Evolutionary conservation across 2,113 vertebrate genomes (phyloP).

Genomic region (Hippolais icterina): DNA sequence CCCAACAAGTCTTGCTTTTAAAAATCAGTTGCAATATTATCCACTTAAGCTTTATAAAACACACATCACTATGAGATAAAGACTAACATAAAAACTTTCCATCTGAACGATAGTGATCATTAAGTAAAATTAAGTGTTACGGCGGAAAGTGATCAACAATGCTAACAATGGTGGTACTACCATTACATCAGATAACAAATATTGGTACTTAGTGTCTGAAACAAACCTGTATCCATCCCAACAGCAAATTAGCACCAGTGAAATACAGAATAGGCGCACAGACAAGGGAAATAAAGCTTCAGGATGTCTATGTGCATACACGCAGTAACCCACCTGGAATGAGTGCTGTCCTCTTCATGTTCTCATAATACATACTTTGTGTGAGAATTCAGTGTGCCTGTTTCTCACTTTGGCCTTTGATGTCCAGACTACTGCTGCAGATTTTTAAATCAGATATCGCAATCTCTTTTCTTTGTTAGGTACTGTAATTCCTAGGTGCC

Average conservation of each 20-base stretch:
- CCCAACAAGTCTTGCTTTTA: not conserved
- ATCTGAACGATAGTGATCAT: not conserved
- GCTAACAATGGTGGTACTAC: not conserved
- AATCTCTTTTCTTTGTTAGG: not conserved
- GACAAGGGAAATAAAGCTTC: not conserved
- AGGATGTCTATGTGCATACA: not conserved
- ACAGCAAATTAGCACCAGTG: not conserved
- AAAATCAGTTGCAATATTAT: not conserved
- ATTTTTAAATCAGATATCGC: not conserved
- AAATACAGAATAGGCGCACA: not conserved
- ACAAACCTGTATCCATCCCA: not conserved
- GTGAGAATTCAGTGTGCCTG: not conserved
- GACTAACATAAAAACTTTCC: not conserved
- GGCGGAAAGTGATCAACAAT: not conserved
- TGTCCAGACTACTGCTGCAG: not conserved
- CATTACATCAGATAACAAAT: not conserved
- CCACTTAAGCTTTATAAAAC: not conserved
- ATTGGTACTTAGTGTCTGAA: not conserved
- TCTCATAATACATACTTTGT: not conserved
- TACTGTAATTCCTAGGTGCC: not conserved
- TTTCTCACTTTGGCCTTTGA: not conserved
- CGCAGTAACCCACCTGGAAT: not conserved
- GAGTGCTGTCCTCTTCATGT: not conserved
- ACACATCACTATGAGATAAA: not conserved
- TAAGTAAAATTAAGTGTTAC: not conserved